Evolutionary conservation across 37 sponge, comb jelly and placozoan genomes (phyloP), one percentile per base, ranked within the genome.

Genomic region (Axinella damicornis): DNA sequence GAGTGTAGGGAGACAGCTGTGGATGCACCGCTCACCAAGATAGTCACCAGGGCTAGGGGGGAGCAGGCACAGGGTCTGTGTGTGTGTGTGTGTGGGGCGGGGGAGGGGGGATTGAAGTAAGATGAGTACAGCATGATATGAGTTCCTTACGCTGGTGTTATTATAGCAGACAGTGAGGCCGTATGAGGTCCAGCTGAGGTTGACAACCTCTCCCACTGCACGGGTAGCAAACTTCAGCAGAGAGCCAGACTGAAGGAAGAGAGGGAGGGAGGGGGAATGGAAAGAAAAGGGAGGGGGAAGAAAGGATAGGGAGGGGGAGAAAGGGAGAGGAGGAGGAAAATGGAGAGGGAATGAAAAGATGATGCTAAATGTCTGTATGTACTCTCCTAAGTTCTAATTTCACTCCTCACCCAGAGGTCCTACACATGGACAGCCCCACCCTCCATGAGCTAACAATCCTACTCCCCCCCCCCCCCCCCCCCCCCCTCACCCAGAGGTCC

Each of bases 401-500:
- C 46, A 46, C 46, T 46, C 31, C n/a, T 69, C 20, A 65, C 33
- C 34, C 37, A 21, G 2, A 4, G 6, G 21, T 69, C 21, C 69
- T 12, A 69, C 31, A 25, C 20, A 2, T 34, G 33, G 20, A 25
- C 20, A 33, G 34, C 21, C 34, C 33, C 69, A 4, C 33, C 56
- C 11, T 78, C 20, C 52, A 9, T 24, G 18, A 25, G 20, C 61
- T n/a, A 69, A 70, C 25, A 11, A 27, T 80, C 68, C 33, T 37
- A 37, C n/a, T 17, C 4, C 36, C 9, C 69, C 6, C 69, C 28
- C 69, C 62, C 62, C 27, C 62, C 62, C 12, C 62, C 62, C 46
- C 46, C 46, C 9, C 30, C 72, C 75, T 57, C 31, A 92, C 93
- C 81, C 68, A 21, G 0, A 90, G 32, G 59, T 88, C 84, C 94